Evolutionary conservation across 2,888 invertebrate genomes (phyloP), one percentile per base, ranked within the genome.

Genomic region (Ophonus ardosiacus): DNA sequence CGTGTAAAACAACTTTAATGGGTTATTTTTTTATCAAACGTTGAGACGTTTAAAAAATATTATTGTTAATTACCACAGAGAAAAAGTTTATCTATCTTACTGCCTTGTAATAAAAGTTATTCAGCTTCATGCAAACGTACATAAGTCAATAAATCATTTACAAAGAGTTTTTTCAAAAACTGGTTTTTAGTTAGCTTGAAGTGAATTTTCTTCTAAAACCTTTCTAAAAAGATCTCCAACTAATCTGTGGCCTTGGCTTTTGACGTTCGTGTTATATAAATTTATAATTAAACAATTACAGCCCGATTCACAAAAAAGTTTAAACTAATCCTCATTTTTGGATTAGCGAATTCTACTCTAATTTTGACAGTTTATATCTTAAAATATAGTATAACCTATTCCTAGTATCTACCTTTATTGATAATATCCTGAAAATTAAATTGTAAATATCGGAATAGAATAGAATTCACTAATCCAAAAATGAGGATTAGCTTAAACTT

Each of bases 141-240:
- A 24, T 63, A 63, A 63, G 63, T 63, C 63, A 63, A 63, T 63
- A 24, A 63, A 63, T 63, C 24, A 63, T 61, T 61, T 61, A 61
- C 18, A 21, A 61, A 61, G 13, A 13, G 21, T 18, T 61, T 61
- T 61, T 24, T 10, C 17, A 63, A 21, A 63, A 21, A 24, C 63
- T 63, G 63, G 63, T 63, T 63, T 63, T 63, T 21, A 24, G 24
- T 0, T 63, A 13, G 21, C 59, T 63, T 63, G 13, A 63, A 63
- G 63, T 63, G 63, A 63, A 63, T 24, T 63, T 63, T 63, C 21
- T 24, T 24, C 63, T 18, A 61, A 10, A 10, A 7, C 24, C 10
- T 13, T 63, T 24, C 21, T 8, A 24, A 24, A 63, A 24, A 31
- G 31, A 31, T 31, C 1, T 3, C 31, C 31, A 4, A 31, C 31